Conservation (phyloP, 2,797 vertebrate species). For the Anniella stebbinsi region DNA sequence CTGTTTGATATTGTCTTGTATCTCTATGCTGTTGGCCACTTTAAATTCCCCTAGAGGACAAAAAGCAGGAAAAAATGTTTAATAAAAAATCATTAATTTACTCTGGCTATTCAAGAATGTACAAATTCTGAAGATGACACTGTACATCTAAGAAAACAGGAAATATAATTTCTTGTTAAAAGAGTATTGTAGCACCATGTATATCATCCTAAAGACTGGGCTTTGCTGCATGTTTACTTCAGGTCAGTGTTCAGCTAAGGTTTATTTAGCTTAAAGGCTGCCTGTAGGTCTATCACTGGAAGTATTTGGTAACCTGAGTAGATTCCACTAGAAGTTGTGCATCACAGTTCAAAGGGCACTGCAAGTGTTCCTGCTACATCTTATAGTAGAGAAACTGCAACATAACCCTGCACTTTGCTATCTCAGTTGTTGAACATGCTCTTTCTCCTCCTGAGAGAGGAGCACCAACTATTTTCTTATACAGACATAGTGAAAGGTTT, state of each 20-base stretch:
- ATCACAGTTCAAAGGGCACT: neutral
- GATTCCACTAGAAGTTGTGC: neutral
- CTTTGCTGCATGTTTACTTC: neutral
- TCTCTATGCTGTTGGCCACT: neutral
- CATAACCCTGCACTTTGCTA: neutral
- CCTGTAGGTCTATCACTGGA: neutral
- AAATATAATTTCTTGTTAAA: neutral
- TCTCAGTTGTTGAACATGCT: neutral
- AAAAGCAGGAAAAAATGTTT: neutral
- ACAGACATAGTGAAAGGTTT: no score
- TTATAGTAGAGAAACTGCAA: neutral
- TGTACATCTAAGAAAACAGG: no score
- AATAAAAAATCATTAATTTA: neutral
- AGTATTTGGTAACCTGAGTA: neutral
- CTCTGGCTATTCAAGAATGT: neutral
- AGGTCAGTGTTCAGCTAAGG: neutral
- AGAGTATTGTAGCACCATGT: neutral
- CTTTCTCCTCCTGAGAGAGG: no score
- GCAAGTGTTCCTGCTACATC: neutral
- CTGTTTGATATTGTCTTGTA: neutral
- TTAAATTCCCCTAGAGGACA: neutral
- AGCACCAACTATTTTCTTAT: no score
- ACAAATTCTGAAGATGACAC: neutral
- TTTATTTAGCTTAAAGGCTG: neutral
- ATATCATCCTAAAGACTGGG: neutral